Base-by-base conservation (phyloP, 2,113 vertebrate species). In the Cyanistes caeruleus region DNA sequence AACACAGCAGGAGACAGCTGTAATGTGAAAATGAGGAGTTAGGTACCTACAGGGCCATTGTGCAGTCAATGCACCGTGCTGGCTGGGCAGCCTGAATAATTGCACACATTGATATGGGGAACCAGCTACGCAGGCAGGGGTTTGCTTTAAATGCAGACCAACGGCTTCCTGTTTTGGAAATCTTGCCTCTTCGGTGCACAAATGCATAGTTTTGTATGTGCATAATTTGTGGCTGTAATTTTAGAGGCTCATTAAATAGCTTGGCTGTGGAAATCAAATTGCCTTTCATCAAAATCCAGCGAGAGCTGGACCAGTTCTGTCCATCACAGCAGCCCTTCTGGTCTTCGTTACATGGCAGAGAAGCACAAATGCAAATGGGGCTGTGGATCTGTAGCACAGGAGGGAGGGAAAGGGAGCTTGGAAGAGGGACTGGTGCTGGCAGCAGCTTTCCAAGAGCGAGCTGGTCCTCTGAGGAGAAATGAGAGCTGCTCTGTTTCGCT, bases 211-310 rank as follows among this genome's bases (percentile, higher is more conserved):
- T 97, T 97, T 96, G 79, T 96, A 95, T 96, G 95, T 96, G 95
- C 95, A 97, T 97, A 97, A 97, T 97, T 97, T 97, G 96, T 95
- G 96, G 96, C 91, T 97, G 94, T 96, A 97, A 97, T 96, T 95
- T 97, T 95, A 97, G 95, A 97, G 87, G 91, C 91, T 97, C 95
- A 95, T 97, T 97, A 97, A 97, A 97, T 96, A 96, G 90, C 95
- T 97, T 97, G 96, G 95, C 96, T 95, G 93, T 96, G 96, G 93
- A 97, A 97, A 86, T 94, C 93, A 88, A 95, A 93, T 96, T 97
- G 96, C 92, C 95, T 97, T 96, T 97, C 95, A 96, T 97, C 94
- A 95, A 96, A 96, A 96, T 97, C 96, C 96, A 97, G 88, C 90
- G n/a, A 96, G 90, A 92, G 86, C 76, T 95, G 93, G 94, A 90